Evolutionary conservation across 2,113 vertebrate species (phyloP).

Genomic region (Cricetomys ansorgei): DNA sequence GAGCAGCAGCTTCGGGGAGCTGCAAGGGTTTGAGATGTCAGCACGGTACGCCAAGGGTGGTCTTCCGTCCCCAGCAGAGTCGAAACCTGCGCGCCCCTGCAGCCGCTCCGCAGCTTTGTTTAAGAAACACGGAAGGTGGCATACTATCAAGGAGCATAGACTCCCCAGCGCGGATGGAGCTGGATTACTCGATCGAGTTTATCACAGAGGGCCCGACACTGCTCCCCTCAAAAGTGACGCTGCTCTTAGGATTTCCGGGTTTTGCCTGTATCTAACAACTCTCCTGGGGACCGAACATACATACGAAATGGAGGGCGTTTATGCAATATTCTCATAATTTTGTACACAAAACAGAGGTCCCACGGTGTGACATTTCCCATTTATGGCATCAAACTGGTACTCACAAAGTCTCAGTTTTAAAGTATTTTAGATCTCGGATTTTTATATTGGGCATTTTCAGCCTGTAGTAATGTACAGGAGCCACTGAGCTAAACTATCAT

Average conservation of each 20-base stretch:
- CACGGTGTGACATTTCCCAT: neutral
- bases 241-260: neutral
- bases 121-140: no score
- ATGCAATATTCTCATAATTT: neutral
- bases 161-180: neutral
- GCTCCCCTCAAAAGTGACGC: neutral
- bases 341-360: neutral
- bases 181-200: neutral
- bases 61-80: neutral
- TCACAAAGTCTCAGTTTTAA: neutral
- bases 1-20: neutral
- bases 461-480: neutral
- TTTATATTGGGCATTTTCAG: neutral
- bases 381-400: neutral
- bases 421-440: neutral
- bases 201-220: no score
- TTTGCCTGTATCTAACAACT: neutral
- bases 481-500: neutral
- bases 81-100: neutral
- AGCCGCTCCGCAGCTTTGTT: neutral
- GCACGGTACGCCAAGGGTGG: no score
- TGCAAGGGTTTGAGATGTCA: neutral
- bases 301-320: neutral
- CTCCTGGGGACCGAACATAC: neutral
- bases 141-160: accelerated